Evolutionary conservation across 2,888 invertebrate genomes (phyloP), one percentile per base, ranked within the genome.

Genomic region (Nephrotoma guestfalica): DNA sequence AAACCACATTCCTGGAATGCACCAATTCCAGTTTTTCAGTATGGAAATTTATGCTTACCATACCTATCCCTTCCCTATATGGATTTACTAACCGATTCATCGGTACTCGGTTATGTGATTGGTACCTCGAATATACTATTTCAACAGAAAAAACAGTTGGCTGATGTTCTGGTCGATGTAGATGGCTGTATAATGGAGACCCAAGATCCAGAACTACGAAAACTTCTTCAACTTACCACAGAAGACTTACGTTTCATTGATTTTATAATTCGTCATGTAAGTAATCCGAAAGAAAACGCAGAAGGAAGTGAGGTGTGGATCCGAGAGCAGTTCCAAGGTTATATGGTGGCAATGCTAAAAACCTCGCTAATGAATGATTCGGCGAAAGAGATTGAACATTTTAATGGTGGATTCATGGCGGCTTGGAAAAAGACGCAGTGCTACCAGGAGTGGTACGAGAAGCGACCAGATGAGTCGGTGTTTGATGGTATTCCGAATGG

Each of bases 111-210:
- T 42, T 96, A 96, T 91, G 93, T 98, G 84, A 96, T 98, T 87
- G 99, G 99, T 57, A 99, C 99, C n/a, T 99, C 99, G 15, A 99
- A 99, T 92, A 96, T 98, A n/a, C 93, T 99, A 51, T 99, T 99
- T 90, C 97, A 97, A 90, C 99, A 99, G 91, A 98, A 98, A 90
- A 94, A 96, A 88, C 96, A 98, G 89, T 92, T 98, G 86, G 96
- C 97, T 88, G 99, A 99, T 92, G 97, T 98, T 18, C 92, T 99
- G 86, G 95, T 99, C 2, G 98, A 98, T 92, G 94, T 97, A 86
- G 97, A 96, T 90, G 96, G 95, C 88, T 95, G 95, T 88, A 94
- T 96, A 90, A 95, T 99, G 90, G 98, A 98, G 90, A 94, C 95
- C 42, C 89, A 89, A 71, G 97, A 98, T 91, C 92, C 95, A 87